Evolutionary conservation across 2,113 vertebrate genomes (phyloP).

Genomic region (Electrona antarctica): DNA sequence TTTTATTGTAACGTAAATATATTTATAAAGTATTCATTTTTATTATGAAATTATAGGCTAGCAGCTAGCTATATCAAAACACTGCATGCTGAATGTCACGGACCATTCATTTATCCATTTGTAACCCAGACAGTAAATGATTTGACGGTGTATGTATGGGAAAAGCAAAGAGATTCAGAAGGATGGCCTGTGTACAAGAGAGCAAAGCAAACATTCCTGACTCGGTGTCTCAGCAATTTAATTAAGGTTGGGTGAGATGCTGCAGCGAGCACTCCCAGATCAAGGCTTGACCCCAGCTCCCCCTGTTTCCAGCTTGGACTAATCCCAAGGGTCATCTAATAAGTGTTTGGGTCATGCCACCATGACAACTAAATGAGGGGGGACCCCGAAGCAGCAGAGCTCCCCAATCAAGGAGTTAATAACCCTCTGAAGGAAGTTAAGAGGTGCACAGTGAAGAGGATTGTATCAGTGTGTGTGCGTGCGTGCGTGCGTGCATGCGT

Average conservation of each 20-base stretch:
- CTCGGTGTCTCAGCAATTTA: constrained; percentile 89
- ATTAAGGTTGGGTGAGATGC: constrained; percentile 83
- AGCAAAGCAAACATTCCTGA: constrained; percentile 88
- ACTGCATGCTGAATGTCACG: too few relatives aligned
- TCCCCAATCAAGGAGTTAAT: constrained; percentile 64
- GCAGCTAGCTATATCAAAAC: too few relatives aligned
- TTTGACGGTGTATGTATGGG: constrained; percentile 50
- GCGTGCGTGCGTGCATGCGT: background rate
- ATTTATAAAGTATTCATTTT: too few relatives aligned
- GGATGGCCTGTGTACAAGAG: constrained; percentile 16
- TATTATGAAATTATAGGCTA: too few relatives aligned
- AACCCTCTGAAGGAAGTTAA: constrained; percentile 64
- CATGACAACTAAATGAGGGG: constrained; percentile 68
- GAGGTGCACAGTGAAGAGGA: constrained; percentile 58
- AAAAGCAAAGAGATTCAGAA: constrained; percentile 72
- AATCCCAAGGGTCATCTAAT: constrained; percentile 71
- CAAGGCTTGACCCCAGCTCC: constrained; percentile 57
- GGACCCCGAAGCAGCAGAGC: constrained; percentile 36
- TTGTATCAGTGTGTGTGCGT: constrained; percentile 6
- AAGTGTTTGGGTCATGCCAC: constrained; percentile 74
- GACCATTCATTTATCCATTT: too few relatives aligned
- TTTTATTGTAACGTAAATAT: too few relatives aligned
- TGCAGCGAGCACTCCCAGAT: constrained; percentile 65
- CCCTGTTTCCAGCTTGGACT: constrained; percentile 50
- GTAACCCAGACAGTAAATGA: too few relatives aligned